Evolutionary conservation across 2,797 vertebrate genomes (phyloP).

Genomic region (Microcaecilia unicolor): DNA sequence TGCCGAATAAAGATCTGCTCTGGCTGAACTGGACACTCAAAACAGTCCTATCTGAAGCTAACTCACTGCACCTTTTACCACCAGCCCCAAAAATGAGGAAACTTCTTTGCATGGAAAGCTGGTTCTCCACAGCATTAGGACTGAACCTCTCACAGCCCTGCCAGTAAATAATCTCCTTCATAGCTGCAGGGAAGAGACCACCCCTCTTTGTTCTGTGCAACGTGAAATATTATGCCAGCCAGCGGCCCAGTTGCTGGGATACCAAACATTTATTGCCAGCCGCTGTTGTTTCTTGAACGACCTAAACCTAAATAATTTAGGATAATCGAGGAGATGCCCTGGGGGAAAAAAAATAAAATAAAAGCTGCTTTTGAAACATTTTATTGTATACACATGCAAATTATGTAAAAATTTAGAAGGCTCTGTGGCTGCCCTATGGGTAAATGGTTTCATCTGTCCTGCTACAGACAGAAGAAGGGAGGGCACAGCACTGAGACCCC

Average conservation of each 20-base stretch:
- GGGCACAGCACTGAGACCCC: no score
- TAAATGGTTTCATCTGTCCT: not conserved
- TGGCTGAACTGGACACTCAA: no score
- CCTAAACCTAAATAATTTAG: slow-evolving; percentile 23
- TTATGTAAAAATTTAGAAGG: no score
- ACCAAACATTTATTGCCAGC: not conserved
- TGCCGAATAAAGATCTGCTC: not conserved
- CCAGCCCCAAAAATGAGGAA: no score
- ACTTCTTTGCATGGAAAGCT: no score
- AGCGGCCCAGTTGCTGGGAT: slow-evolving; percentile 11
- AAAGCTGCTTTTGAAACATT: not conserved
- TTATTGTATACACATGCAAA: rapidly evolving
- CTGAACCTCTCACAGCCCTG: no score
- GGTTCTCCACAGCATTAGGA: no score
- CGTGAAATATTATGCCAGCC: slow-evolving; percentile 3
- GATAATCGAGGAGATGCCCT: slow-evolving; percentile 1
- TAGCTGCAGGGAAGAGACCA: not conserved
- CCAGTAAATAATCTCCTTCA: not conserved
- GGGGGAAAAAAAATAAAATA: no score
- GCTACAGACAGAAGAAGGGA: not conserved
- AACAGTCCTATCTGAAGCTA: no score
- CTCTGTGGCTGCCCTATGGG: no score
- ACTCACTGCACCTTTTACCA: not conserved
- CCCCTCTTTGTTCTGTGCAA: not conserved
- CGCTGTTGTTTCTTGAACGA: not conserved